A percentile compares a stretch with the other conserved stretches of the same genome.
These are phyloP conservation scores for Polypedilum vanderplanki DNA, from an alignment of 1,140 invertebrate species.

Conservation along the genomic window DNA sequence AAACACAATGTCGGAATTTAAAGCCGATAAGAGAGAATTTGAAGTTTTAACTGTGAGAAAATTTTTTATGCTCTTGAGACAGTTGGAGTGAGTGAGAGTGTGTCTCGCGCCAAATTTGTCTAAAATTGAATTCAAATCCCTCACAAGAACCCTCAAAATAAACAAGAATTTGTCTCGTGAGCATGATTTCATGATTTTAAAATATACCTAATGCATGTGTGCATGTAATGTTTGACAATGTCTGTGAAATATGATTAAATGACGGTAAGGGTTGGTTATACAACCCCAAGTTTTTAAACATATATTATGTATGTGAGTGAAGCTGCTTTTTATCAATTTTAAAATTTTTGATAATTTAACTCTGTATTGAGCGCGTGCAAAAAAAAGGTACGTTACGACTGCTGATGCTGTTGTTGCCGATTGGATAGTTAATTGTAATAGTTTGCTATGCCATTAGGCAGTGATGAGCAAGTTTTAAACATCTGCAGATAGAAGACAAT, in stretches of 20 bases:
- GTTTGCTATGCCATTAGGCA: not conserved
- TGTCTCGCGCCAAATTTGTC: slow-evolving; percentile 26
- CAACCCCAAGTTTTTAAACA: not conserved
- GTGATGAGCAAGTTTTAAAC: not conserved
- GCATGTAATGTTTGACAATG: not conserved
- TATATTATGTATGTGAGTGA: not conserved
- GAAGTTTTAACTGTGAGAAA: not conserved
- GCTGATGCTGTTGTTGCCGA: not conserved
- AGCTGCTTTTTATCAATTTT: slow-evolving; percentile 11
- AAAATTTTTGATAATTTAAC: slow-evolving; percentile 18
- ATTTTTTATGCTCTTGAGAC: not conserved
- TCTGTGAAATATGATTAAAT: slow-evolving; percentile 1
- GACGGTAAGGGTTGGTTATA: slow-evolving; percentile 16
- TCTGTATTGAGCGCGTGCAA: not conserved
- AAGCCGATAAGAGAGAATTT: not conserved
- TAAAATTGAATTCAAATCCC: slow-evolving; percentile 21
- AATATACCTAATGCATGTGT: slow-evolving; percentile 8
- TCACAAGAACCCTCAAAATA: slow-evolving; percentile 21
- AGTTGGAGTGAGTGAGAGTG: not conserved
- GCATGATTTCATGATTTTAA: not conserved
- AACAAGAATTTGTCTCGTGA: slow-evolving; percentile 10
- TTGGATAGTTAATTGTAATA: slow-evolving; percentile 22
- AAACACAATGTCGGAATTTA: slow-evolving; percentile 21
- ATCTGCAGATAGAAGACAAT: not conserved
- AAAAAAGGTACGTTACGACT: slow-evolving; percentile 2